Percentiles rank a stretch among this genome's conserved stretches.
Evolutionary conservation across 2,888 invertebrate genomes (phyloP).

Genomic region (Nematopogon swammerdamellus): DNA sequence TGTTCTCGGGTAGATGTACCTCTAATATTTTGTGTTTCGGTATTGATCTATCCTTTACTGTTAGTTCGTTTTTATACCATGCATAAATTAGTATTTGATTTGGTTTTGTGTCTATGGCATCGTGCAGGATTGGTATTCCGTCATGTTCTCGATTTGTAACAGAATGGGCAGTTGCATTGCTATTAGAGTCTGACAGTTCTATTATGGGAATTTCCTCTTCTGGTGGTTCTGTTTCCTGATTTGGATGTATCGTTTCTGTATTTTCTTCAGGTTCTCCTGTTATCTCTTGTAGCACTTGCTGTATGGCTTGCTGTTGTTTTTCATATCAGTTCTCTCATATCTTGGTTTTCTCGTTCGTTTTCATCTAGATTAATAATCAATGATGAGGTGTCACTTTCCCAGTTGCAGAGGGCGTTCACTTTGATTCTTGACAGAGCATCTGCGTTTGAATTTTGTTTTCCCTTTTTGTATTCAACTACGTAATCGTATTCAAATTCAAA

Average conservation of each 20-base stretch:
- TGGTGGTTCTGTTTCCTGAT: no score
- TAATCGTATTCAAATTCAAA: conserved; percentile 18
- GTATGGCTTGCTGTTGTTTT: neutral
- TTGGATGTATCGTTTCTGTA: neutral
- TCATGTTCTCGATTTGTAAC: neutral
- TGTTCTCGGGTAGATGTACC: conserved; percentile 14
- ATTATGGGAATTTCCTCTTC: neutral
- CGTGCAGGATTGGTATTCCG: conserved; percentile 15
- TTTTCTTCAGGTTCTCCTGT: neutral
- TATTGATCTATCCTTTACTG: conserved; percentile 13
- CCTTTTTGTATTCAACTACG: conserved; percentile 16
- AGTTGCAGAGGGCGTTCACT: neutral
- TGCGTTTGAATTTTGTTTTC: conserved; percentile 16
- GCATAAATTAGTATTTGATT: conserved; percentile 16
- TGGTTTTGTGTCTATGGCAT: conserved; percentile 18
- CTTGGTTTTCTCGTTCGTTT: neutral
- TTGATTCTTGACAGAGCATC: conserved; percentile 14
- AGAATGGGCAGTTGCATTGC: neutral
- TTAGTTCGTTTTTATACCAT: conserved; percentile 12
- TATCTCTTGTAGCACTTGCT: neutral
- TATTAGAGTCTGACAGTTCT: neutral
- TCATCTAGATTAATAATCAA: neutral
- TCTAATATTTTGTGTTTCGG: conserved; percentile 16
- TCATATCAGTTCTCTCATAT: neutral
- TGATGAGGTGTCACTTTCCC: neutral